Evolutionary conservation across 2,797 vertebrate genomes (phyloP).

Genomic region (Hafferia zeledoni): DNA sequence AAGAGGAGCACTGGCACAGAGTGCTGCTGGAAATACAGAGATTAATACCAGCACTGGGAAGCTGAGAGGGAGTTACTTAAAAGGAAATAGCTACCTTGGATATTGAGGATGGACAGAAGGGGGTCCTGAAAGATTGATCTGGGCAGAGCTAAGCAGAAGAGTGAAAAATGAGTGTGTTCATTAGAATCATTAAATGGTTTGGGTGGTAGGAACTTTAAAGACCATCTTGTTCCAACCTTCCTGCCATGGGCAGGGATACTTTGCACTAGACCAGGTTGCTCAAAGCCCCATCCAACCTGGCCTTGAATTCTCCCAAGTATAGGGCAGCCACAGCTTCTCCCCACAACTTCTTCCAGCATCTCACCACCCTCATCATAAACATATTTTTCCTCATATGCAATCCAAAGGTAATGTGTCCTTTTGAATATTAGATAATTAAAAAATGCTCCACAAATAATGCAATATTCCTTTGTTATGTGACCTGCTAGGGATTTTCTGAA

Average conservation of each 20-base stretch:
- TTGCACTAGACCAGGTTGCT: not conserved
- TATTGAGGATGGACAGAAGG: not conserved
- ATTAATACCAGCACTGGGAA: not conserved
- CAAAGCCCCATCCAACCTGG: rapidly evolving
- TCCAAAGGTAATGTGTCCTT: not conserved
- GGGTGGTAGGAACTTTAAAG: not conserved
- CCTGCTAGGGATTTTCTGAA: not conserved
- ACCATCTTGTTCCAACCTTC: not conserved
- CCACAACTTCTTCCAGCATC: no score
- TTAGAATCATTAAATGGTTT: not conserved
- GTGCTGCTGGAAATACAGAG: not conserved
- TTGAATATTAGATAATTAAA: not conserved
- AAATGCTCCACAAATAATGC: not conserved
- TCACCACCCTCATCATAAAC: rapidly evolving
- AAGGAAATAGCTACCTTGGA: not conserved
- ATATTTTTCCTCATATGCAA: not conserved
- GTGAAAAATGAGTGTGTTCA: not conserved
- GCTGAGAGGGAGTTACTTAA: not conserved
- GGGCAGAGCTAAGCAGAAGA: not conserved
- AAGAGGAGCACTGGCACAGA: not conserved
- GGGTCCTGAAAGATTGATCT: not conserved
- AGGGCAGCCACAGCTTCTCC: not conserved
- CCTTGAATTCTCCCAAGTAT: rapidly evolving
- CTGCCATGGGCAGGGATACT: not conserved
- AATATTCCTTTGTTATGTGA: not conserved